Base-by-base conservation (phyloP, 23 tunicate genomes). In the Trididemnum nubilum region DNA sequence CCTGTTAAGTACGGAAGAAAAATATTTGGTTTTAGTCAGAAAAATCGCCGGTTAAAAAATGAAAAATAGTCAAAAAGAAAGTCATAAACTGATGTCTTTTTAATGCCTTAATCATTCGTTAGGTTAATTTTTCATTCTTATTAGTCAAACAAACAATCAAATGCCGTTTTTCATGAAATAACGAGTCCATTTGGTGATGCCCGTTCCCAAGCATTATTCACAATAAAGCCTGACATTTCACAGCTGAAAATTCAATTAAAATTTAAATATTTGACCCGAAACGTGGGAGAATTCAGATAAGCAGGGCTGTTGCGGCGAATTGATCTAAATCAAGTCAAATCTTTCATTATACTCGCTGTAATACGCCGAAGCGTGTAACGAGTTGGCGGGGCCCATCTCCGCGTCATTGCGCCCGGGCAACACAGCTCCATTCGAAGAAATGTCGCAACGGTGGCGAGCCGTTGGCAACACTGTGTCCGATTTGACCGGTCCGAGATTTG, bases 21-120 rank as follows among this genome's bases (percentile, higher is more conserved):
- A 61, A 61, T 61, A 61, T 61, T 61, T 61, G 22, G 29, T 22
- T 22, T 61, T 61, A 61, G 69, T 61, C 69, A 61, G 69, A 24
- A 61, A 61, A 44, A 44, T 7, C 12, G 9, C 9, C 54, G 54
- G 9, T 15, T 44, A 15, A 9, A 9, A 44, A 44, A 44, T 44
- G 9, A 44, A 44, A 7, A 15, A 44, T 7, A 9, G 54, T 7
- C 54, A 7, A 15, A 44, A 44, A 9, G 54, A 7, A 7, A 9
- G 54, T 9, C n/a, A 15, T 15, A 44, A 44, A 44, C 54, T 44
- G 15, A 44, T 44, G 12, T 44, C 54, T 44, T 44, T 44, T 44
- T 44, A 44, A 44, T 44, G 9, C 54, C 15, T 44, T 44, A 9
- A 44, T 9, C 54, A 15, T 44, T 15, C 54, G 54, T 9, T 15